These are phyloP conservation scores for Alosa alosa DNA, from an alignment of 2,113 vertebrate species.

Conservation along the genomic window DNA sequence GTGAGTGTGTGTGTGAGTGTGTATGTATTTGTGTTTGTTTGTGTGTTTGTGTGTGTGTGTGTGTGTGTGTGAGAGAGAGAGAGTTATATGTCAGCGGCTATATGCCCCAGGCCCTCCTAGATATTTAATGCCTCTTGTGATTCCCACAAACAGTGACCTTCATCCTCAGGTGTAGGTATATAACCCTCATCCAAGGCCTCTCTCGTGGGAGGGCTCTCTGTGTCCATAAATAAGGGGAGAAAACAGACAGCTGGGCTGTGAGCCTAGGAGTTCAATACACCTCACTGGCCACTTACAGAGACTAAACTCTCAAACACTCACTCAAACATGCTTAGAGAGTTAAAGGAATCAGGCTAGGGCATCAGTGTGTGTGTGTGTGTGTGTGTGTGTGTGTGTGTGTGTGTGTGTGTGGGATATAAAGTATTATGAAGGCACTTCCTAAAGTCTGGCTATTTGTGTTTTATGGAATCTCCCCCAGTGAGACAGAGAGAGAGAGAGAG, in stretches of 20 bases:
- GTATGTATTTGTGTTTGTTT: background rate
- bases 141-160: background rate
- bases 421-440: background rate
- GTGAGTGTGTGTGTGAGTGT: background rate
- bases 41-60: background rate
- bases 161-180: background rate
- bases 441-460: slow-evolving; percentile 30
- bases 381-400: slow-evolving; percentile 8
- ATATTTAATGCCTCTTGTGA: background rate
- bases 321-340: background rate
- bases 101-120: background rate
- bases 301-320: background rate
- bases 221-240: background rate
- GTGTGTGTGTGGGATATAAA: slow-evolving; percentile 2
- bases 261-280: background rate
- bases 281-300: background rate
- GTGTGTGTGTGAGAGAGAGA: background rate
- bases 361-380: background rate
- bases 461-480: slow-evolving; percentile 20
- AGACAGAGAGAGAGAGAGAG: background rate
- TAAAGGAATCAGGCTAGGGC: background rate
- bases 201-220: background rate
- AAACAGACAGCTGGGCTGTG: background rate
- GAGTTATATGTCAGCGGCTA: background rate
- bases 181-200: background rate